A percentile compares a stretch with the other conserved stretches of the same genome.
Conservation (phyloP, 2,888 invertebrate species). For the Dascillus cervinus region DNA sequence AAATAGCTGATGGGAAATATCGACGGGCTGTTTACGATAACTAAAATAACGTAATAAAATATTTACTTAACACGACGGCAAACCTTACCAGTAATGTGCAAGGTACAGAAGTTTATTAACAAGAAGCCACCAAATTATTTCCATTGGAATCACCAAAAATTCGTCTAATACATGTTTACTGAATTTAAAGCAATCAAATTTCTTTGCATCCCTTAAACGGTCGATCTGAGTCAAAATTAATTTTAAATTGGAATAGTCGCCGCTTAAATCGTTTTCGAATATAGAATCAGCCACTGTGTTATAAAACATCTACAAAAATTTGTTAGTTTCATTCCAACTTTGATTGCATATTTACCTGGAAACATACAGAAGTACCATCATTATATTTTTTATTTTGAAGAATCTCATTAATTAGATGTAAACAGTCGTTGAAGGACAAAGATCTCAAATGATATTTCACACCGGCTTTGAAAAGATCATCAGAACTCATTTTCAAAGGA, state of each 20-base stretch:
- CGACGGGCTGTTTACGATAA: neutral
- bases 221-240: conserved; percentile 1
- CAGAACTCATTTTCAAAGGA: neutral
- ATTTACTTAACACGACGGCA: neutral
- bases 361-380: conserved; percentile 2
- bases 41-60: conserved; percentile 2
- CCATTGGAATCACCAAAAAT: conserved; percentile 9
- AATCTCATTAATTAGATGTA: conserved; percentile 1
- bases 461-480: too few relatives aligned
- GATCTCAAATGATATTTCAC: too few relatives aligned
- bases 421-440: neutral
- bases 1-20: conserved; percentile 5
- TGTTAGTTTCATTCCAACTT: neutral
- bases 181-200: conserved; percentile 8
- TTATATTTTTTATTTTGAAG: conserved; percentile 1
- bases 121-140: conserved; percentile 13
- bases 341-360: conserved; percentile 1
- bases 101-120: conserved; percentile 9
- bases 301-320: conserved; percentile 7
- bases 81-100: conserved; percentile 9
- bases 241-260: neutral
- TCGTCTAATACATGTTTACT: conserved; percentile 2
- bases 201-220: conserved; percentile 5
- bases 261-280: conserved; percentile 1
- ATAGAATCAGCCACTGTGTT: conserved; percentile 3